Conservation (phyloP, 2,797 vertebrate genomes). For the Enteromius thamalakanensis region DNA sequence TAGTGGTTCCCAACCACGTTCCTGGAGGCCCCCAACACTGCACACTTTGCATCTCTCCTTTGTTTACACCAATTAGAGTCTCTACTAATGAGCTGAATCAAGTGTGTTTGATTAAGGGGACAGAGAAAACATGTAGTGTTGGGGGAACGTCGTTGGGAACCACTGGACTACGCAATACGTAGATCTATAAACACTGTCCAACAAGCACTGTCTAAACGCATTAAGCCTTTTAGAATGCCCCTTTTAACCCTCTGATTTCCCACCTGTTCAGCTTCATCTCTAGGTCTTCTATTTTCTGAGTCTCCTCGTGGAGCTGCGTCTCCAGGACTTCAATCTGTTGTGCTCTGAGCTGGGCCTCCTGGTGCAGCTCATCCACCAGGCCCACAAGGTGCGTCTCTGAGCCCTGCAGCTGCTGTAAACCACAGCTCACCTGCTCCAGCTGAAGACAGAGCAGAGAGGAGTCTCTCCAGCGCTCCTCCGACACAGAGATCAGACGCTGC, state of each 20-base stretch:
- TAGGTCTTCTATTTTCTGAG: slow-evolving; percentile 64
- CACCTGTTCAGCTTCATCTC: slow-evolving; percentile 70
- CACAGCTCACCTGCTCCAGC: slow-evolving; percentile 71
- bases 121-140: too few relatives aligned
- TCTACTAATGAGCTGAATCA: too few relatives aligned
- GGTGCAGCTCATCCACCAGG: slow-evolving; percentile 76
- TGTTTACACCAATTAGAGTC: too few relatives aligned
- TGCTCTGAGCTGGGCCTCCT: slow-evolving; percentile 66
- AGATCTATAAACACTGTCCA: too few relatives aligned
- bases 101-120: too few relatives aligned
- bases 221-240: too few relatives aligned
- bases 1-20: too few relatives aligned
- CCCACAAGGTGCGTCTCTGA: slow-evolving; percentile 74
- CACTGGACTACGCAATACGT: too few relatives aligned
- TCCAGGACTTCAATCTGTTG: slow-evolving; percentile 71
- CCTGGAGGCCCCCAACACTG: too few relatives aligned
- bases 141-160: too few relatives aligned
- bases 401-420: slow-evolving; percentile 74
- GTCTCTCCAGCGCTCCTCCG: slow-evolving; percentile 64
- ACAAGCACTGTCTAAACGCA: too few relatives aligned
- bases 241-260: background rate
- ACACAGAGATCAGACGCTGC: slow-evolving; percentile 63
- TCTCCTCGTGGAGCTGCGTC: slow-evolving; percentile 71
- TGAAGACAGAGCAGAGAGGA: slow-evolving; percentile 58
- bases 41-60: too few relatives aligned